phyloP scores from a whole-genome alignment of 2,113 vertebrate genomes.

The Bagarius yarrelli region DNA sequence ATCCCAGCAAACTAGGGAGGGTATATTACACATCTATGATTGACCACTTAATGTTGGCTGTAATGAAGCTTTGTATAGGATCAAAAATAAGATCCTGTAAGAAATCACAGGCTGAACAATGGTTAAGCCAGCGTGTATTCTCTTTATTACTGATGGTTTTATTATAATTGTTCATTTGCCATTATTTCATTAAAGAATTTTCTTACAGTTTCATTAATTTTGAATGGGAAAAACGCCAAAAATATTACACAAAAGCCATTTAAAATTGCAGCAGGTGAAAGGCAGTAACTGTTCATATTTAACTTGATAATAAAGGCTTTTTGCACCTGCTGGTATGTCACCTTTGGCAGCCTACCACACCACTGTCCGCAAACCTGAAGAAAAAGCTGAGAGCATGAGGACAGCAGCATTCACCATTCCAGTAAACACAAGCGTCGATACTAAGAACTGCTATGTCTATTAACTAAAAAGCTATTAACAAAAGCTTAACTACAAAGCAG shows the following conservation, averaged over 20 bases:
- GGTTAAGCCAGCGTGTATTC: too few species aligned
- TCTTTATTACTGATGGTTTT: too few species aligned
- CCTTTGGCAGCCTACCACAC: not conserved
- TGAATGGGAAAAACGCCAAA: too few species aligned
- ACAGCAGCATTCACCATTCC: not conserved
- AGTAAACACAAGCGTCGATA: not conserved
- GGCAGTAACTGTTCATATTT: too few species aligned
- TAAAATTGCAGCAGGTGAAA: too few species aligned
- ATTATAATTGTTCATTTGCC: too few species aligned
- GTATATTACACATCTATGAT: not conserved
- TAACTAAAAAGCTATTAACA: not conserved
- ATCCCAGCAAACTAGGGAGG: not conserved
- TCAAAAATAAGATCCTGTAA: not conserved
- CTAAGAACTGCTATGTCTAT: too few species aligned
- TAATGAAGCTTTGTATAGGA: not conserved
- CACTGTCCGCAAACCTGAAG: not conserved
- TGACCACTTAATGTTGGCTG: not conserved
- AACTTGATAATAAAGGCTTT: too few species aligned
- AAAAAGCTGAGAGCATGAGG: not conserved
- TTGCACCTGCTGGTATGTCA: not conserved
- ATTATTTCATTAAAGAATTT: too few species aligned
- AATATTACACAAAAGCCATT: too few species aligned
- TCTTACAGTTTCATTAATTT: too few species aligned
- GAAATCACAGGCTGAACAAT: too few species aligned
- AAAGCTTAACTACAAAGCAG: not conserved